These are phyloP conservation scores for Pachyuromys duprasi DNA, from an alignment of 2,797 vertebrate genomes.

Conservation along the genomic window DNA sequence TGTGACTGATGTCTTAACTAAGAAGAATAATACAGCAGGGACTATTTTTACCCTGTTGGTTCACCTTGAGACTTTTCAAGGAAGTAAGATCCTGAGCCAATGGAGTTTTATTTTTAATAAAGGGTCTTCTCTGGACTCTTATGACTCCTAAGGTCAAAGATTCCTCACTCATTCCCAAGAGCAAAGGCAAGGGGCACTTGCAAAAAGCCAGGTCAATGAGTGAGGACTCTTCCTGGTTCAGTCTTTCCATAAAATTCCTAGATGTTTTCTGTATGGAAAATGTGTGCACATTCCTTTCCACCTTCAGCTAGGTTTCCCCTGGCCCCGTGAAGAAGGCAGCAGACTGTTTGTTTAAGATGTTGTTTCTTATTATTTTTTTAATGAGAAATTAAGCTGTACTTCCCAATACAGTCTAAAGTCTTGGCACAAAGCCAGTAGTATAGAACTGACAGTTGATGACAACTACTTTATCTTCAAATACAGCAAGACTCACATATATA, in stretches of 20 bases:
- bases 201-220: not conserved
- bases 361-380: not conserved
- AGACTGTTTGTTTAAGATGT: not conserved
- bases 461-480: slow-evolving; percentile 34
- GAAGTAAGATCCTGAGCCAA: slow-evolving; percentile 29
- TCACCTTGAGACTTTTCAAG: slow-evolving; percentile 61
- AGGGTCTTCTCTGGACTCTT: slow-evolving; percentile 75
- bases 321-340: not conserved
- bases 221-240: not conserved
- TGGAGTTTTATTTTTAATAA: not conserved
- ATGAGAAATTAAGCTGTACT: slow-evolving; percentile 12
- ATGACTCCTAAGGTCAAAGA: slow-evolving; percentile 79
- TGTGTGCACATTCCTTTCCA: not conserved
- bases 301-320: not conserved
- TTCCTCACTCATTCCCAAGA: slow-evolving; percentile 79
- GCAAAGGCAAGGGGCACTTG: not conserved
- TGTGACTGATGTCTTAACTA: slow-evolving; percentile 56
- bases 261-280: not conserved
- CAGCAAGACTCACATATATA: slow-evolving; percentile 5
- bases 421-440: not conserved
- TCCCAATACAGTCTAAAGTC: not conserved
- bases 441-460: not conserved
- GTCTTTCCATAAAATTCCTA: not conserved
- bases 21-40: slow-evolving; percentile 12
- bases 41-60: slow-evolving; percentile 62